Conservation (phyloP, 2,888 invertebrate species). For the Erebia palarica region DNA sequence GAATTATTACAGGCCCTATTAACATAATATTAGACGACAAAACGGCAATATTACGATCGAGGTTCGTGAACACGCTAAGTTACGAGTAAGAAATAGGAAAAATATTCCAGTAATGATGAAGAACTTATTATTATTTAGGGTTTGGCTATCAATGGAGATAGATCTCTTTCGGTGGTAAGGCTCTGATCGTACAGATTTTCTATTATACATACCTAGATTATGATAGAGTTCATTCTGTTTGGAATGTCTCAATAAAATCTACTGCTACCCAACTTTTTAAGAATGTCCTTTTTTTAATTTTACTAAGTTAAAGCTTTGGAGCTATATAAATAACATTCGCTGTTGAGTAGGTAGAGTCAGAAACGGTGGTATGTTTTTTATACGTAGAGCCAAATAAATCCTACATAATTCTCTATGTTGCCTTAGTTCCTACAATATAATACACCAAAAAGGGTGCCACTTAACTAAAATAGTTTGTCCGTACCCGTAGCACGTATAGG, state of each 20-base stretch:
- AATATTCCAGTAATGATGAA: not conserved
- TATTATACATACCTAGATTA: no score
- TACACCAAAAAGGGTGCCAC: not conserved
- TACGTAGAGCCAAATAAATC: not conserved
- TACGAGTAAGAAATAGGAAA: constrained; percentile 15
- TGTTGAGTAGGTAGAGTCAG: not conserved
- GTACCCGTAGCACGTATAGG: no score
- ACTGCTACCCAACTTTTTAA: no score
- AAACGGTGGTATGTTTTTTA: not conserved
- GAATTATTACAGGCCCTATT: constrained; percentile 74
- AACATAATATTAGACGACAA: constrained; percentile 76
- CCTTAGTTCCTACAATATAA: not conserved
- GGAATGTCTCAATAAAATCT: no score
- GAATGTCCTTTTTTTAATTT: no score
- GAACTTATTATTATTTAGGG: not conserved
- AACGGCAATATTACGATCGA: constrained; percentile 62
- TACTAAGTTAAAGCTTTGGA: not conserved
- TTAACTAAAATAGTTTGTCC: no score
- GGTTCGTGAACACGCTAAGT: constrained; percentile 41
- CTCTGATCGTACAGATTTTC: no score
- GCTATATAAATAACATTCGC: not conserved
- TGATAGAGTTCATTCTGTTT: no score
- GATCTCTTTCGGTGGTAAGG: no score
- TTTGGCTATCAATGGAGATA: not conserved
- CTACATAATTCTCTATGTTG: not conserved